Evolutionary conservation across 1,140 invertebrate genomes (phyloP).

Genomic region (Anadara kagoshimensis): DNA sequence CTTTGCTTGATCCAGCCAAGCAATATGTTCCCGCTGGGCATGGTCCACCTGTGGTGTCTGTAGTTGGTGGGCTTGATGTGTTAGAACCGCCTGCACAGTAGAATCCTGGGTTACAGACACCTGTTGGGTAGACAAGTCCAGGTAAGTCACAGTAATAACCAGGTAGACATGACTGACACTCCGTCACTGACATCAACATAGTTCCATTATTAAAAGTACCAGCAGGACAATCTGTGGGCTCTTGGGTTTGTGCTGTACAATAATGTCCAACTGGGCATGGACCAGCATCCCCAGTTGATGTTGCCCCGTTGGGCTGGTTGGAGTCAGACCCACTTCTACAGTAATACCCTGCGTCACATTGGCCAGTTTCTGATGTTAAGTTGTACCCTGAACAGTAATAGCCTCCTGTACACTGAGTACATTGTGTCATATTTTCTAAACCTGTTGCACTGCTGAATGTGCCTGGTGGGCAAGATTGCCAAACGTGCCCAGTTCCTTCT

Average conservation of each 20-base stretch:
- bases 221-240: slow-evolving; percentile 59
- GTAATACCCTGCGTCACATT: slow-evolving; percentile 66
- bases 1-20: slow-evolving; percentile 53
- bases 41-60: slow-evolving; percentile 59
- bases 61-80: slow-evolving; percentile 53
- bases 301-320: slow-evolving; percentile 47
- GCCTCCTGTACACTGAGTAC: slow-evolving; percentile 65
- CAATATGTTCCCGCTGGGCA: slow-evolving; percentile 67
- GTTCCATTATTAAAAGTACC: slow-evolving; percentile 70
- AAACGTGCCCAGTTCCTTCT: slow-evolving; percentile 61
- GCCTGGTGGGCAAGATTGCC: slow-evolving; percentile 64
- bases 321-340: slow-evolving; percentile 64
- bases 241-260: slow-evolving; percentile 61
- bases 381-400: slow-evolving; percentile 63
- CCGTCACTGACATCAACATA: slow-evolving; percentile 40
- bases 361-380: slow-evolving; percentile 52
- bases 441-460: slow-evolving; percentile 61
- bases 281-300: slow-evolving; percentile 58
- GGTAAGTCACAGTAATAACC: slow-evolving; percentile 65
- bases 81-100: slow-evolving; percentile 64
- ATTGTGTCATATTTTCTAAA: slow-evolving; percentile 61
- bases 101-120: slow-evolving; percentile 63
- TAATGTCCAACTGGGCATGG: slow-evolving; percentile 66
- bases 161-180: slow-evolving; percentile 61
- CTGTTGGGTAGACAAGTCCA: slow-evolving; percentile 55